Percentiles rank a stretch among this genome's conserved stretches.
phyloP scores from a whole-genome alignment of 2,797 vertebrate species.

The Rhabdomys pumilio region DNA sequence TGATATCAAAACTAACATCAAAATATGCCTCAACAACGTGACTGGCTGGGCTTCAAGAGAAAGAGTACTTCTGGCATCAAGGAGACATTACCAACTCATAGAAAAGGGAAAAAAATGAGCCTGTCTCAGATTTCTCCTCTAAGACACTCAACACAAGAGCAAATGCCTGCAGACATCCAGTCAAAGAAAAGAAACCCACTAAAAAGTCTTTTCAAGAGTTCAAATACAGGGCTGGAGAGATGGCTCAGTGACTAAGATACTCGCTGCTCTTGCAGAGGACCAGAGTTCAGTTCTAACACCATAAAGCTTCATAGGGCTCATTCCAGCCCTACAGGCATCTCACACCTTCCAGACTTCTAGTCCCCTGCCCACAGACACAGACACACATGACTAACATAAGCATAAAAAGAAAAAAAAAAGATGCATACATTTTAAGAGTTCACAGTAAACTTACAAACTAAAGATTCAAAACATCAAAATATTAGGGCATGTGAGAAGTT shows the following conservation, averaged over 20 bases:
- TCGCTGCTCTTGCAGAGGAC: not conserved
- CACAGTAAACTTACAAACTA: not conserved
- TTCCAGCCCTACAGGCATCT: not conserved
- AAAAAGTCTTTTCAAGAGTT: conserved; percentile 18
- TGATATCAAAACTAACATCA: not conserved
- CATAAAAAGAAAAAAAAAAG: too few species aligned
- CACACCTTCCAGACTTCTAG: too few species aligned
- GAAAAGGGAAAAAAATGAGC: conserved; percentile 23
- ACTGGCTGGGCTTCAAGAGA: not conserved
- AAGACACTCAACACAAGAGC: not conserved
- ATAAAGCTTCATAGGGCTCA: not conserved
- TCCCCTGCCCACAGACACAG: not conserved
- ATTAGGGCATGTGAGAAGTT: not conserved
- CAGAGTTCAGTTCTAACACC: too few species aligned
- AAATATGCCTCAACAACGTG: not conserved
- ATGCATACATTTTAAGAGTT: not conserved
- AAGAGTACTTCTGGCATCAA: not conserved
- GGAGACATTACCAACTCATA: not conserved
- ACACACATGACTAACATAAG: not conserved
- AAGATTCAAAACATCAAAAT: not conserved
- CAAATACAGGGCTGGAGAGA: not conserved
- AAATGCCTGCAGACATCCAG: not conserved
- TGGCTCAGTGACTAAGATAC: not conserved
- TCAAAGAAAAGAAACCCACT: not conserved
- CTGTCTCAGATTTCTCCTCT: not conserved